Conservation (phyloP, 2,113 vertebrate species). For the Ciconia stormi region DNA sequence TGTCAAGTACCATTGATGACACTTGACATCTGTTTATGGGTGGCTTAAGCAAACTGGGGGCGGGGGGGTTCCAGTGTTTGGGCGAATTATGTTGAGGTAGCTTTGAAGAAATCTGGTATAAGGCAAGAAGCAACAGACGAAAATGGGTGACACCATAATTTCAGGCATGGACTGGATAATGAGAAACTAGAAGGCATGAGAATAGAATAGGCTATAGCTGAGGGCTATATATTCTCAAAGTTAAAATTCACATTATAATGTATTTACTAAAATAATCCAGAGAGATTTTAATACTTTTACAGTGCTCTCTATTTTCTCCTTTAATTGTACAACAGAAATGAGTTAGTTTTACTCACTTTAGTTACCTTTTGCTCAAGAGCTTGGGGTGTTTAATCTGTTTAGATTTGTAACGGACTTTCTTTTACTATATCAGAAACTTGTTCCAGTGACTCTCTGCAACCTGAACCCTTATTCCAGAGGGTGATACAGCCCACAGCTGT, state of each 20-base stretch:
- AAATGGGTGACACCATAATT: neutral
- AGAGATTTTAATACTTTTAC: neutral
- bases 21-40: neutral
- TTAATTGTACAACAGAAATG: neutral
- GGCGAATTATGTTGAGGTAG: neutral
- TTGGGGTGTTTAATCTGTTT: neutral
- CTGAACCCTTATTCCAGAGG: slow-evolving; percentile 84
- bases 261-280: neutral
- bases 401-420: neutral
- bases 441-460: slow-evolving; percentile 29
- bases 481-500: slow-evolving; percentile 74
- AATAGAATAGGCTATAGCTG: neutral
- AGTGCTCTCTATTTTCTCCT: neutral
- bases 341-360: neutral
- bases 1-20: neutral
- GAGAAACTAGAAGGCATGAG: neutral
- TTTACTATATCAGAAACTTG: slow-evolving; percentile 34
- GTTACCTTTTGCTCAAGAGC: neutral
- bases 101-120: neutral
- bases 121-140: neutral
- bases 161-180: neutral
- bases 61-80: neutral
- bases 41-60: neutral
- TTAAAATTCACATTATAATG: neutral
- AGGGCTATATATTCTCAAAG: neutral